Evolutionary conservation across 2,888 invertebrate genomes (phyloP), one percentile per base, ranked within the genome.

Genomic region (Argynnis bischoffii): DNA sequence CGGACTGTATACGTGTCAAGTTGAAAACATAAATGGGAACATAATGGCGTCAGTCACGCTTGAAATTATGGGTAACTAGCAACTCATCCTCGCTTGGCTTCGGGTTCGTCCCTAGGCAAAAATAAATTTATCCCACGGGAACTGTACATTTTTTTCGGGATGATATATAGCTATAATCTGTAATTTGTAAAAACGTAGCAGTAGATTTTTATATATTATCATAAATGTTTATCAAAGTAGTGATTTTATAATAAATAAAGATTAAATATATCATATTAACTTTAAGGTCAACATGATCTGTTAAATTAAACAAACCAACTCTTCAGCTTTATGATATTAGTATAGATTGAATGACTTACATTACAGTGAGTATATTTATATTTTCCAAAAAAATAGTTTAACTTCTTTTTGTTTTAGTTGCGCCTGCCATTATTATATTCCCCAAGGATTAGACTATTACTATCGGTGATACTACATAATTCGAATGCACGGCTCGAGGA

Each of bases 1-100:
- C 53, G 98, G 97, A 8, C 86, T 92, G 56, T 98, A 97, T 81
- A 94, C 94, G 63, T 98, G 98, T 83, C 94, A 95, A 81, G 97
- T 96, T 11, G 93, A 94, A 77, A 97, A 97, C 81, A 83, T 92
- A 55, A 87, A 95, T 69, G 96, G 96, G 67, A 94, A 94, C 78
- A 93, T 96, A 50, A 92, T 93, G 64, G 93, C 95, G 8, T 92
- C 94, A 21, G 96, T 95, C 18, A 90, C 93, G 73, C 87, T 97
- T 15, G 92, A 94, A 81, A 94, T 97, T 61, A 94, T 94, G 84
- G 95, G 97, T 97, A 93, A n/a, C n/a, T n/a, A n/a, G n/a, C n/a
- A n/a, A n/a, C n/a, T n/a, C n/a, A n/a, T n/a, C n/a, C n/a, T n/a
- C n/a, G n/a, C n/a, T n/a, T n/a, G n/a, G n/a, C n/a, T n/a, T n/a